Percentiles rank a stretch among this genome's conserved stretches.
These are phyloP conservation scores for Carettochelys insculpta DNA, from an alignment of 2,113 vertebrate genomes.

Conservation along the genomic window DNA sequence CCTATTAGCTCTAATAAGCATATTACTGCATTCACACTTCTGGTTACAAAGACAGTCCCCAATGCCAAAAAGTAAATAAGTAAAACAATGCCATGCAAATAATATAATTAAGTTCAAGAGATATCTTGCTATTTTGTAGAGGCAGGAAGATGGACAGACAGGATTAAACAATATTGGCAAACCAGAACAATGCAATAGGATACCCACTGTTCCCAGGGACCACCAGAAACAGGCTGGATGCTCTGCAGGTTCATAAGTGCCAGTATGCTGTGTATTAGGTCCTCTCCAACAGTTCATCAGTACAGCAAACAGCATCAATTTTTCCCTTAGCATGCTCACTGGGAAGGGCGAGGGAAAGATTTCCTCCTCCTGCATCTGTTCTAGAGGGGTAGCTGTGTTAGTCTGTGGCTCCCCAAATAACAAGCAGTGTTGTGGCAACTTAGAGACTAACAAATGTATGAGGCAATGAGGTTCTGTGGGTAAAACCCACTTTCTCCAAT, in stretches of 20 bases:
- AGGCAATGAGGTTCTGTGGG: too few relatives aligned
- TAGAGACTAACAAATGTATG: too few relatives aligned
- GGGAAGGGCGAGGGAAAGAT: neutral
- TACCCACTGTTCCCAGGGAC: neutral
- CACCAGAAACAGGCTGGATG: neutral
- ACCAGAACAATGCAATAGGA: neutral
- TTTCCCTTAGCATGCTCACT: neutral
- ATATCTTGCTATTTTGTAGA: accelerated
- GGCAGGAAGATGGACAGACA: neutral
- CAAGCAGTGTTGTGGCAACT: too few relatives aligned
- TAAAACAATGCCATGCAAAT: neutral
- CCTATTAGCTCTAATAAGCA: neutral
- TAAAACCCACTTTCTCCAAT: too few relatives aligned
- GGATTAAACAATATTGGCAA: neutral
- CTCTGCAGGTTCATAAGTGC: neutral
- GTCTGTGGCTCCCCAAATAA: too few relatives aligned
- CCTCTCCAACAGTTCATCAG: neutral
- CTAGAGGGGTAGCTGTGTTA: too few relatives aligned
- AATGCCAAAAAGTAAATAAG: neutral
- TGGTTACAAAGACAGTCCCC: neutral
- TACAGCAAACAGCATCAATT: neutral
- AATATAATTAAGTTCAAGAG: neutral
- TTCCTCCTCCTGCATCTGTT: neutral
- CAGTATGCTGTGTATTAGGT: neutral
- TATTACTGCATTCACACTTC: neutral